Evolutionary conservation across 2,888 invertebrate genomes (phyloP).

Genomic region (Gonocerus acuteangulatus): DNA sequence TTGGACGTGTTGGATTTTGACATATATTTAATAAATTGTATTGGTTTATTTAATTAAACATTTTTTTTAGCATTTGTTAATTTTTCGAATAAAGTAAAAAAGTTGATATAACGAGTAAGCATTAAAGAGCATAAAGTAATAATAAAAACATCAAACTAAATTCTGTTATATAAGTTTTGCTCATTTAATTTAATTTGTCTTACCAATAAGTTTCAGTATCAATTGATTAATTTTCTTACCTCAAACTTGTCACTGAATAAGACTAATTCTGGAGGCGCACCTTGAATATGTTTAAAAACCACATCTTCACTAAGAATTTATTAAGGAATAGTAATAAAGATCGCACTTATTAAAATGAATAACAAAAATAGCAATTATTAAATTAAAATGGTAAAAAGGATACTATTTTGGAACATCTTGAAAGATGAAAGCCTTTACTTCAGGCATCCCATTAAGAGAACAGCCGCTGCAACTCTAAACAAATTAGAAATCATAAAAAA

Average conservation of each 20-base stretch:
- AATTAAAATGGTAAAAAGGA: slow-evolving; percentile 41
- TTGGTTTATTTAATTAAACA: too few relatives aligned
- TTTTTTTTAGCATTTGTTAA: too few relatives aligned
- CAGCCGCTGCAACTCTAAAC: slow-evolving; percentile 63
- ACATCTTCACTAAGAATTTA: slow-evolving; percentile 44
- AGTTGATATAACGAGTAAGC: too few relatives aligned
- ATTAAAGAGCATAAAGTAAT: too few relatives aligned
- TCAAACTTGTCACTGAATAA: slow-evolving; percentile 51
- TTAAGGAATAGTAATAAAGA: slow-evolving; percentile 8
- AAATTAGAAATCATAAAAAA: slow-evolving; percentile 7
- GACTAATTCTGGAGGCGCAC: slow-evolving; percentile 58
- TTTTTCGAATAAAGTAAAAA: too few relatives aligned
- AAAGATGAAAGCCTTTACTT: slow-evolving; percentile 59
- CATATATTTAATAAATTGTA: too few relatives aligned
- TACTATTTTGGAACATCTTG: slow-evolving; percentile 59
- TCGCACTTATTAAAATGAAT: neutral
- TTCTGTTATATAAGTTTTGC: too few relatives aligned
- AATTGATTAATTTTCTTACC: too few relatives aligned
- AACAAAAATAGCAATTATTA: neutral
- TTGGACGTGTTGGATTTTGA: too few relatives aligned
- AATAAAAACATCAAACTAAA: too few relatives aligned
- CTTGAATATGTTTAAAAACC: slow-evolving; percentile 58
- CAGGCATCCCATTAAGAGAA: slow-evolving; percentile 56
- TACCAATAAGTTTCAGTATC: too few relatives aligned
- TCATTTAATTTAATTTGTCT: too few relatives aligned